phyloP scores from a whole-genome alignment of 2,113 vertebrate species.

The Hiodon alosoides region DNA sequence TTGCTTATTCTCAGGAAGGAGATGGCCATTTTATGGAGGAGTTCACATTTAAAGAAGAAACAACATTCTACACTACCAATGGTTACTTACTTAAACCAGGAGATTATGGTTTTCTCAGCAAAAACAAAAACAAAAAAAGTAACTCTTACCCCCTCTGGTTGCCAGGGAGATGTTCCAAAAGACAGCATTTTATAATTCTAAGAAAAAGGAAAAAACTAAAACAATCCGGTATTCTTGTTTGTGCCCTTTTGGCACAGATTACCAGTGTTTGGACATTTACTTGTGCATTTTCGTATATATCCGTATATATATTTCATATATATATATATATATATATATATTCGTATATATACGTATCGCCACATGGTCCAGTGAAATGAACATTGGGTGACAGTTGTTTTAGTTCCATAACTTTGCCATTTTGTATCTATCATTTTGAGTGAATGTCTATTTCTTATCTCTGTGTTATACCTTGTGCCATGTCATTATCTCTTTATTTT shows the following conservation, averaged over 20 bases:
- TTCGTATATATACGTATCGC: constrained; percentile 71
- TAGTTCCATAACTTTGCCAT: constrained; percentile 64
- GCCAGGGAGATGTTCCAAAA: constrained; percentile 36
- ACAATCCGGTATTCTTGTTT: constrained; percentile 59
- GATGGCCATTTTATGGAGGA: constrained; percentile 55
- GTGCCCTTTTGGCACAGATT: constrained; percentile 66
- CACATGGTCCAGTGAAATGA: constrained; percentile 73
- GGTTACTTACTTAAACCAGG: constrained; percentile 55
- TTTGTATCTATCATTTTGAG: constrained; percentile 62
- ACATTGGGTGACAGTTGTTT: constrained; percentile 60
- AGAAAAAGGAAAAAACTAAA: constrained; percentile 52
- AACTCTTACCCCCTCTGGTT: constrained; percentile 39
- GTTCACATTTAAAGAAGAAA: constrained; percentile 56
- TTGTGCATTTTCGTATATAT: constrained; percentile 77
- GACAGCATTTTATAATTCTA: constrained; percentile 49
- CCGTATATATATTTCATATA: constrained; percentile 44
- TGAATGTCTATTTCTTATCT: constrained; percentile 50
- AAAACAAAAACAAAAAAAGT: constrained; percentile 30
- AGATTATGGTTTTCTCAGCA: constrained; percentile 56
- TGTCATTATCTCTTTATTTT: constrained; percentile 44
- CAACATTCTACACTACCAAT: constrained; percentile 46
- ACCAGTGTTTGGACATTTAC: constrained; percentile 78
- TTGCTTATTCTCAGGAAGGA: constrained; percentile 70
- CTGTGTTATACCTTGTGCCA: constrained; percentile 64
- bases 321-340: no score